phyloP scores from a whole-genome alignment of 1,140 invertebrate species.

The Drosophila albomicans region DNA sequence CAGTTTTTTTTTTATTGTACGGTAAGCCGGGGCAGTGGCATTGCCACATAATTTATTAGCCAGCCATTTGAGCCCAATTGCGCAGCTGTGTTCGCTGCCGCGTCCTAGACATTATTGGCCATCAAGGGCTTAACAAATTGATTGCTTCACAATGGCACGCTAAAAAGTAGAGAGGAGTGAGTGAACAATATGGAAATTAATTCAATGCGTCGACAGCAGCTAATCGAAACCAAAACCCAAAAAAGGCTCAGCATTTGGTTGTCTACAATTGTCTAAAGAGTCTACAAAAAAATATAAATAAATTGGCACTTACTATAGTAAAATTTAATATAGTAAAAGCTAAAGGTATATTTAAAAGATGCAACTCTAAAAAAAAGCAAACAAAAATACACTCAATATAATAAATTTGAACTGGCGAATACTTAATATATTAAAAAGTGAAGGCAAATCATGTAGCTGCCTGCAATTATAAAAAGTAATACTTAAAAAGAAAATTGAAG shows the following conservation, averaged over 20 bases:
- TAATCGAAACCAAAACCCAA: constrained; percentile 7
- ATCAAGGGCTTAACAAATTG: constrained; percentile 70
- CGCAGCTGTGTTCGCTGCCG: constrained; percentile 54
- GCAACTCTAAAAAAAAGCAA: too few relatives aligned
- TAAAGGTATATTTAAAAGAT: too few relatives aligned
- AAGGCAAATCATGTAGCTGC: too few relatives aligned
- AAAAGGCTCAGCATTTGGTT: background rate
- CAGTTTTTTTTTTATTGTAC: constrained; percentile 32
- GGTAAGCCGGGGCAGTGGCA: constrained; percentile 60
- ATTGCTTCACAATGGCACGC: constrained; percentile 32
- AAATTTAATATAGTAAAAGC: too few relatives aligned
- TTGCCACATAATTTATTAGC: constrained; percentile 71
- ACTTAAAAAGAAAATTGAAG: too few relatives aligned
- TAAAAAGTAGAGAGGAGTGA: background rate
- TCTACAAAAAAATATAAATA: too few relatives aligned
- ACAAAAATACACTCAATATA: too few relatives aligned
- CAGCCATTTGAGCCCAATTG: constrained; percentile 37
- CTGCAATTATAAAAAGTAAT: too few relatives aligned
- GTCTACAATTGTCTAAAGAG: background rate
- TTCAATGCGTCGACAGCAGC: constrained; percentile 40
- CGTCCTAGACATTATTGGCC: constrained; percentile 42
- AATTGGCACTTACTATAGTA: too few relatives aligned
- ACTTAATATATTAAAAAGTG: too few relatives aligned
- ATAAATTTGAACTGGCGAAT: too few relatives aligned
- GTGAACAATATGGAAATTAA: constrained; percentile 39